These are phyloP conservation scores for Atethmia centrago DNA, from an alignment of 2,888 invertebrate species.

Conservation along the genomic window DNA sequence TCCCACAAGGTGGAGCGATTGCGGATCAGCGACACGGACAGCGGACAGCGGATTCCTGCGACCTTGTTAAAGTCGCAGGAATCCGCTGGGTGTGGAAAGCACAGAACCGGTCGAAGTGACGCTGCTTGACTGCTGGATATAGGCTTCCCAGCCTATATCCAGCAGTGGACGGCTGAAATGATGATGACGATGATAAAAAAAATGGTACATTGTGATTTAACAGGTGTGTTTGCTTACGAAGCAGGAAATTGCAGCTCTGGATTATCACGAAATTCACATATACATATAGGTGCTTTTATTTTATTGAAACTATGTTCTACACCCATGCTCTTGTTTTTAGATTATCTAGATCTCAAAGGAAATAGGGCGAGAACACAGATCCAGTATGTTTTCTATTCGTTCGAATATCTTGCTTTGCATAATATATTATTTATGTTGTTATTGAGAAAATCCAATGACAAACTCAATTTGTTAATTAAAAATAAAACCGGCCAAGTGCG, in stretches of 20 bases:
- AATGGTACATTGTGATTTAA: background rate
- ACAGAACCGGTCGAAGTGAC: too few species aligned
- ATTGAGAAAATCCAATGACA: background rate
- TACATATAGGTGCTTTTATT: background rate
- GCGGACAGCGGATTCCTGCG: too few species aligned
- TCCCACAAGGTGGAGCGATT: too few species aligned
- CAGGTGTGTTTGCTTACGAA: background rate
- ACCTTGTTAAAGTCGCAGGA: too few species aligned
- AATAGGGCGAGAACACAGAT: conserved; percentile 13
- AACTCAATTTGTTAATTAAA: too few species aligned
- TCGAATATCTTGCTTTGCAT: background rate
- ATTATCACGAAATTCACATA: background rate
- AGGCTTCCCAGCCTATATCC: too few species aligned
- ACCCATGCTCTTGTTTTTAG: background rate
- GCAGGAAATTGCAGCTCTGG: background rate
- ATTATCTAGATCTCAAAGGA: conserved; percentile 7
- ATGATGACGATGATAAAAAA: too few species aligned
- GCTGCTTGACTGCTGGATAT: too few species aligned
- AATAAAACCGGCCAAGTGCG: background rate
- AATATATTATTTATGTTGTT: background rate
- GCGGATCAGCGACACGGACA: too few species aligned
- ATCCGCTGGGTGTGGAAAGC: too few species aligned
- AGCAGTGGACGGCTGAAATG: too few species aligned
- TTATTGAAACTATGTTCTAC: background rate
- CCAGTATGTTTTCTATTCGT: background rate